A percentile compares a stretch with the other conserved stretches of the same genome.
These are phyloP conservation scores for Festucalex cinctus DNA, from an alignment of 2,113 vertebrate species.

Conservation along the genomic window DNA sequence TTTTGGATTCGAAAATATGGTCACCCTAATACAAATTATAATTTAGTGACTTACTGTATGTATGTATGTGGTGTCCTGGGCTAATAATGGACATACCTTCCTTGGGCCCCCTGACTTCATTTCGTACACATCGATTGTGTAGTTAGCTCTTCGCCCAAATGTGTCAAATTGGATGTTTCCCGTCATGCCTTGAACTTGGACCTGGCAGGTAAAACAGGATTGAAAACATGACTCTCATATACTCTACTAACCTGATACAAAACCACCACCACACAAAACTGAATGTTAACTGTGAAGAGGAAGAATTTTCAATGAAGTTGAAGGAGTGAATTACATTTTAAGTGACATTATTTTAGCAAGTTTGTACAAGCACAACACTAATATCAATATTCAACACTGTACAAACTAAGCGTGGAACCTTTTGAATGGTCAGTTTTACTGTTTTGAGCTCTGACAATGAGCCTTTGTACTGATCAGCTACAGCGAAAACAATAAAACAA, in stretches of 20 bases:
- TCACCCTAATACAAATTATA: background rate
- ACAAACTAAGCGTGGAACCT: background rate
- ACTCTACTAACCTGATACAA: too few relatives aligned
- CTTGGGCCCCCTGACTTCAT: slow-evolving; percentile 85
- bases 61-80: background rate
- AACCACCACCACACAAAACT: too few relatives aligned
- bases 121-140: slow-evolving; percentile 95
- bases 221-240: too few relatives aligned
- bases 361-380: too few relatives aligned
- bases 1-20: too few relatives aligned
- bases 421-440: background rate
- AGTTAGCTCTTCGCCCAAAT: slow-evolving; percentile 93
- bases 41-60: background rate
- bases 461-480: background rate
- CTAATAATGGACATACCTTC: slow-evolving; percentile 77
- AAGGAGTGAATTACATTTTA: too few relatives aligned
- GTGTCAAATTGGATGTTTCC: slow-evolving; percentile 98
- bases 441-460: background rate
- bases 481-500: background rate
- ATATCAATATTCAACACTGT: too few relatives aligned
- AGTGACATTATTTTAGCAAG: too few relatives aligned
- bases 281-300: too few relatives aligned
- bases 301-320: too few relatives aligned
- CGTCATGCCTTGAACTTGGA: slow-evolving; percentile 97
- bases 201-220: slow-evolving; percentile 66